A percentile compares a stretch with the other conserved stretches of the same genome.
phyloP scores from a whole-genome alignment of 2,113 vertebrate species.

The Muscicapa adusta region DNA sequence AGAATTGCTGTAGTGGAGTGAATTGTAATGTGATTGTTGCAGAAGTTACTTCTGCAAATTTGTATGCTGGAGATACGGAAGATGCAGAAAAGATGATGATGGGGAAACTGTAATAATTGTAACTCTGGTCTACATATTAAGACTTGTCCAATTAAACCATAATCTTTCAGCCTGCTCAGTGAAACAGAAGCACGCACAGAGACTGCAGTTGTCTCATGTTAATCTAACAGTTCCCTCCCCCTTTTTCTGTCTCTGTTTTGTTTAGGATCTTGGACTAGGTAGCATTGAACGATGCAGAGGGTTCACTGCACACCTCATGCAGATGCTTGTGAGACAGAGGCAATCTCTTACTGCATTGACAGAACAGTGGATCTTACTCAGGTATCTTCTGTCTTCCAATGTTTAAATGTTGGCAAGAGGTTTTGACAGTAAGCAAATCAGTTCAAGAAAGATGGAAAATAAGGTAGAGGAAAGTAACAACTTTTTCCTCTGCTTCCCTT shows the following conservation, averaged over 20 bases:
- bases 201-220: background rate
- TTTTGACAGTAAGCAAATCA: background rate
- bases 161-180: background rate
- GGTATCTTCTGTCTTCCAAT: constrained; percentile 66
- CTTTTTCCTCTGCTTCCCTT: background rate
- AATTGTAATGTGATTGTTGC: background rate
- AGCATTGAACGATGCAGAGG: constrained; percentile 88
- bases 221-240: background rate
- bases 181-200: background rate
- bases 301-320: constrained; percentile 91
- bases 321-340: constrained; percentile 84
- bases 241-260: background rate
- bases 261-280: constrained; percentile 85
- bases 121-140: background rate
- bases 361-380: constrained; percentile 85
- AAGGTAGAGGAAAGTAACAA: background rate
- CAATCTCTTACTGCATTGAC: constrained; percentile 78
- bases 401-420: background rate
- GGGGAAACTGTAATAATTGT: background rate
- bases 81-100: background rate
- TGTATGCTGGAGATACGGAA: background rate
- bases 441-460: background rate
- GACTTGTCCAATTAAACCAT: background rate
- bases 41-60: background rate
- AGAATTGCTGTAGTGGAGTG: background rate